These are phyloP conservation scores for Acrossocheilus fasciatus DNA, from an alignment of 2,797 vertebrate genomes.

Conservation along the genomic window DNA sequence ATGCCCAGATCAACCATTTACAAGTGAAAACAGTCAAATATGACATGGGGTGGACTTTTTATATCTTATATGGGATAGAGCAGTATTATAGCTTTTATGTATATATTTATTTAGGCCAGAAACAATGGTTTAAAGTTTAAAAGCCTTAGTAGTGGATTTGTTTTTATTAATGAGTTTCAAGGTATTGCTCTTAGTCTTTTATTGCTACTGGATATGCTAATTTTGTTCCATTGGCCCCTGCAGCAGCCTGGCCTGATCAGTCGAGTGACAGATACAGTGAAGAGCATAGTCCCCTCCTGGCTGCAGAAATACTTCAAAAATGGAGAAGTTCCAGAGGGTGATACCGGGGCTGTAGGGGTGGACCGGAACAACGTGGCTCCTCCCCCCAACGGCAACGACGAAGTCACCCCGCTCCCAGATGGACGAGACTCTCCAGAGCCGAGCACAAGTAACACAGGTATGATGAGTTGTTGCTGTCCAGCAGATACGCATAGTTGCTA, in stretches of 20 bases:
- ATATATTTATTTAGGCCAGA: neutral
- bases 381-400: constrained; percentile 82
- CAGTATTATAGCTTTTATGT: neutral
- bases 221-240: constrained; percentile 26
- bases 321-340: constrained; percentile 73
- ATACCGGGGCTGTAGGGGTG: constrained; percentile 63
- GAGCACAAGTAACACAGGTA: constrained; percentile 88
- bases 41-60: too few relatives aligned
- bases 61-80: too few relatives aligned
- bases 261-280: constrained; percentile 95
- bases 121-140: neutral
- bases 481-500: neutral
- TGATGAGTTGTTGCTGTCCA: constrained; percentile 45
- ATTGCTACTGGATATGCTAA: constrained; percentile 15
- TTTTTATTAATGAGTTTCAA: neutral
- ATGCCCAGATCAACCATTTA: too few relatives aligned
- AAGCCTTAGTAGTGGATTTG: too few relatives aligned
- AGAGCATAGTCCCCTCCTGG: constrained; percentile 97
- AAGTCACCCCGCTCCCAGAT: constrained; percentile 74
- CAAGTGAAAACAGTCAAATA: too few relatives aligned
- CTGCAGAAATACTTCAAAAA: constrained; percentile 94
- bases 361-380: constrained; percentile 76
- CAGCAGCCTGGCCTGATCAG: constrained; percentile 91
- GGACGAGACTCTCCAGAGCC: constrained; percentile 86
- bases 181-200: neutral